Percentiles rank a stretch among this genome's conserved stretches.
phyloP scores from a whole-genome alignment of 2,113 vertebrate genomes.

The Anthoscopus minutus region DNA sequence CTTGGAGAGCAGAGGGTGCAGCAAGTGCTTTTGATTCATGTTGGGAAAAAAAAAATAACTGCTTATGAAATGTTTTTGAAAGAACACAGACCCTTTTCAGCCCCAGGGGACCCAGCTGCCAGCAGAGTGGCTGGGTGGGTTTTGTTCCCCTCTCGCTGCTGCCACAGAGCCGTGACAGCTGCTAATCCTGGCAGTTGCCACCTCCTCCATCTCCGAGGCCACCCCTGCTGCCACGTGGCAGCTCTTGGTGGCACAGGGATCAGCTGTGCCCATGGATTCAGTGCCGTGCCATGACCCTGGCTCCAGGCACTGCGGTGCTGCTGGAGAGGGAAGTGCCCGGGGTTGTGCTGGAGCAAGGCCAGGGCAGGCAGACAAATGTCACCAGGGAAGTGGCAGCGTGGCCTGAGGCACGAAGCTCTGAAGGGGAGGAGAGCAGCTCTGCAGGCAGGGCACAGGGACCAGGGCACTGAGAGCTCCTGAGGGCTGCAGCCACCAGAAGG shows the following conservation, averaged over 20 bases:
- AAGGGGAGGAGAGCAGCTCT: background rate
- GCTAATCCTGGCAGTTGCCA: background rate
- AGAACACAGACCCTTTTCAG: background rate
- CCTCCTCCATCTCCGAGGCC: background rate
- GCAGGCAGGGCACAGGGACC: background rate
- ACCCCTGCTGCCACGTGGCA: background rate
- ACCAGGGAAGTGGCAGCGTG: background rate
- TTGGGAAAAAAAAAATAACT: background rate
- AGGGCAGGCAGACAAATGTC: background rate
- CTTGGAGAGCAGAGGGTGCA: background rate
- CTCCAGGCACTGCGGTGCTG: background rate
- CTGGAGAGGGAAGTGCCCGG: background rate
- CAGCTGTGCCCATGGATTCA: background rate
- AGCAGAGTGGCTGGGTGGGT: background rate
- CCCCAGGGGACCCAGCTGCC: background rate
- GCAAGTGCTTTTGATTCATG: background rate
- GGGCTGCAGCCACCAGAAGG: background rate
- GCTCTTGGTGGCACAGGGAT: background rate
- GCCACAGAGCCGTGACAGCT: background rate
- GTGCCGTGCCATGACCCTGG: rapidly evolving
- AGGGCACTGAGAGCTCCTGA: background rate
- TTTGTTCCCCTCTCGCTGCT: background rate
- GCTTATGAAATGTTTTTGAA: slow-evolving; percentile 14
- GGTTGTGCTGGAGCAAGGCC: background rate
- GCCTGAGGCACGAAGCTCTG: background rate